Conservation (phyloP, 1,140 invertebrate genomes). For the Hylaeus anthracinus region DNA sequence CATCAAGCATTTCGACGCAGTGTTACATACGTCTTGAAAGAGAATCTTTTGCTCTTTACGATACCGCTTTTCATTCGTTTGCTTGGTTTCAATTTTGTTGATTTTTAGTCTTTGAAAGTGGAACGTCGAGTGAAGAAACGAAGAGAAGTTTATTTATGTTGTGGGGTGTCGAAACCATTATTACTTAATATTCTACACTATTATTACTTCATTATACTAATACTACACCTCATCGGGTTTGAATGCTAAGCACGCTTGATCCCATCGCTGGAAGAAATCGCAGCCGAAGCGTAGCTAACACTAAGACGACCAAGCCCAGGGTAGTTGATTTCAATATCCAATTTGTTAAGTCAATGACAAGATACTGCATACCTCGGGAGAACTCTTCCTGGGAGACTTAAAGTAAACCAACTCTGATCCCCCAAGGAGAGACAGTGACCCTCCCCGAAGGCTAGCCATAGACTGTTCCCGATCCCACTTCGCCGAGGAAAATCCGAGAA, state of each 20-base stretch:
- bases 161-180: too few relatives aligned
- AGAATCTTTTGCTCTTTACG: too few relatives aligned
- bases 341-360: conserved; percentile 19
- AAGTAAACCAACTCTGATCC: conserved; percentile 24
- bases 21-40: too few relatives aligned
- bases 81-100: too few relatives aligned
- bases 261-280: neutral
- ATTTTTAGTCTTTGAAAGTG: too few relatives aligned
- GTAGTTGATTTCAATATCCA: conserved; percentile 20
- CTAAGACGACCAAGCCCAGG: neutral
- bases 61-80: too few relatives aligned
- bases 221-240: too few relatives aligned
- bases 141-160: too few relatives aligned
- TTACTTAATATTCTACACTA: too few relatives aligned
- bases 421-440: neutral
- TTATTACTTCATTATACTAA: too few relatives aligned
- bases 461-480: conserved; percentile 10
- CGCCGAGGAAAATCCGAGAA: conserved; percentile 29
- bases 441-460: conserved; percentile 10
- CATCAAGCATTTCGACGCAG: too few relatives aligned
- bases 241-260: neutral
- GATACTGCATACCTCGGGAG: neutral
- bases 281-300: neutral
- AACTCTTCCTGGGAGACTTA: neutral
- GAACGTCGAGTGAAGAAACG: too few relatives aligned